phyloP scores from a whole-genome alignment of 2,113 vertebrate genomes.

The Neomonachus schauinslandi region DNA sequence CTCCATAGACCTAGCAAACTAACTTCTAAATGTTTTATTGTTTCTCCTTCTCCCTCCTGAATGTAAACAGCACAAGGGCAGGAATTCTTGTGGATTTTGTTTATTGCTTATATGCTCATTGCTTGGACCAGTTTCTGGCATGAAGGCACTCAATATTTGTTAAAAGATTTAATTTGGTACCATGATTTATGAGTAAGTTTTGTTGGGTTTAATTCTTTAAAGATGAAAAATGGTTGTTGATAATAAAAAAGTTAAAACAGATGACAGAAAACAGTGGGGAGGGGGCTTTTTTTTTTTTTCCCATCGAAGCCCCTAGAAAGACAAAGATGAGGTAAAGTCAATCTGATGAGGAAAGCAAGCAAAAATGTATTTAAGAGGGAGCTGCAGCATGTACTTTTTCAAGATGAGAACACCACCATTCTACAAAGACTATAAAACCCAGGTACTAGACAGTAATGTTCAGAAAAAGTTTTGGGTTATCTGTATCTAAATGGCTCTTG shows the following conservation, averaged over 20 bases:
- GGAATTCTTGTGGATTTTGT: neutral
- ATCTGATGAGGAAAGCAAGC: neutral
- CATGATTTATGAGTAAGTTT: slow-evolving; percentile 16
- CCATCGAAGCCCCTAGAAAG: neutral
- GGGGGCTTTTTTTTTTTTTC: neutral
- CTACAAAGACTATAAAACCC: neutral
- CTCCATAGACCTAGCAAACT: neutral
- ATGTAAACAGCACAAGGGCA: neutral
- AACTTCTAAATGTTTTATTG: slow-evolving; percentile 19
- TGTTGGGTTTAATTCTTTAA: slow-evolving; percentile 15
- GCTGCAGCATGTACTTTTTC: neutral
- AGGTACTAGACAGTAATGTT: neutral
- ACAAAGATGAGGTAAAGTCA: slow-evolving; percentile 5
- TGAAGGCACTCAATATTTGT: neutral
- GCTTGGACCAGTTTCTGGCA: neutral
- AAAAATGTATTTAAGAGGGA: neutral
- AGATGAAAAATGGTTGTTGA: neutral
- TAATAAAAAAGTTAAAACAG: neutral
- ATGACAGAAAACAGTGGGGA: neutral
- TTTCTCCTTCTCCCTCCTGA: neutral
- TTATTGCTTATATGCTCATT: neutral
- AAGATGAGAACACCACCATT: neutral
- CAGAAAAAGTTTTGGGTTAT: neutral
- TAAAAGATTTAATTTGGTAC: neutral
- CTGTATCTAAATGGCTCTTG: neutral